These are phyloP conservation scores for Valencia hispanica DNA, from an alignment of 2,797 vertebrate genomes.

Conservation along the genomic window DNA sequence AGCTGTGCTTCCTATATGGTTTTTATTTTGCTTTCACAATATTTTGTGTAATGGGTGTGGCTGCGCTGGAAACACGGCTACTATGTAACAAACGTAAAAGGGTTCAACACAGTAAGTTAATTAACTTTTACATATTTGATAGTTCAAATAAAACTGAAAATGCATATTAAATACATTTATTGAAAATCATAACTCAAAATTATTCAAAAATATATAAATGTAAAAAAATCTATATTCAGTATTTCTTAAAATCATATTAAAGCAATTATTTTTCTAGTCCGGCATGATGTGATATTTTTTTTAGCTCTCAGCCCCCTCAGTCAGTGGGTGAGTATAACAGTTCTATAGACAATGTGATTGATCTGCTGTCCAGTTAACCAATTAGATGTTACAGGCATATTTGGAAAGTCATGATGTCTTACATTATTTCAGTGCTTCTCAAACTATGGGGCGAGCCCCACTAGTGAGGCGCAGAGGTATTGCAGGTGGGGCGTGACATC, in stretches of 20 bases:
- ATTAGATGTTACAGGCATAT: no score
- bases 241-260: background rate
- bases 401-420: no score
- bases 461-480: no score
- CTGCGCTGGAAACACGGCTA: background rate
- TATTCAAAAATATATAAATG: background rate
- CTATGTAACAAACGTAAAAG: background rate
- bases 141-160: background rate
- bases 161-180: background rate
- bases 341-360: no score
- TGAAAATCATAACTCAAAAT: background rate
- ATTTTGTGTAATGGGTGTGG: background rate
- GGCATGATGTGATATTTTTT: no score
- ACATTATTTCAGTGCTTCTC: no score
- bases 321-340: no score
- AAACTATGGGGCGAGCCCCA: no score
- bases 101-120: background rate
- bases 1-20: conserved; percentile 1
- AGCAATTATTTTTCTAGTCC: no score
- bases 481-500: no score
- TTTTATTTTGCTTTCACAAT: background rate
- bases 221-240: background rate
- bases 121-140: background rate
- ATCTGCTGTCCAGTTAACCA: no score
- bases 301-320: no score